Evolutionary conservation across 2,888 invertebrate genomes (phyloP), one percentile per base, ranked within the genome.

Genomic region (Omphaloscelis lunosa): DNA sequence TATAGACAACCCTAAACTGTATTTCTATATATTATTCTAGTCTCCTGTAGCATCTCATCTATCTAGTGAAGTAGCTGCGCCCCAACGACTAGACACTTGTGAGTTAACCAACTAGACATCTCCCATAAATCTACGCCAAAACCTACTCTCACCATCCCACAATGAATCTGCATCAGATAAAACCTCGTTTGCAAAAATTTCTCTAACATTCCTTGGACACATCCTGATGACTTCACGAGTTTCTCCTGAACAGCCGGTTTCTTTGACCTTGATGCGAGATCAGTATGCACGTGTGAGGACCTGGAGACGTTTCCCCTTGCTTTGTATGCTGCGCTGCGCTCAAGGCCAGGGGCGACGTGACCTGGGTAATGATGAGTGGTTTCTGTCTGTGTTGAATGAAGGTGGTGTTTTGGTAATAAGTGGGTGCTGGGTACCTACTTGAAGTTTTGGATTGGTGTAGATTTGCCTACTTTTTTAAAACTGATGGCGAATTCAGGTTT

Each of bases 221-320:
- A 88, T 89, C 84, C 85, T 86, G 85, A 84, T 79, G 82, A 86
- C 74, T 80, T 78, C 84, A 82, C 75, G n/a, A 89, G 53, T 90
- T 89, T 90, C 90, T 84, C 89, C 79, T 75, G 79, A 66, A 69
- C 34, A 45, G 34, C 53, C 56, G 70, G 83, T 84, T 84, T 84
- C 83, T 84, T 70, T 69, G 86, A 83, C 84, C 84, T 86, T 84
- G 83, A 85, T 84, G 75, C 56, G 67, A 65, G 75, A 84, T 85
- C 77, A 51, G 72, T 81, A 76, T 80, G 76, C 75, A 41, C 65
- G 51, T 56, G 69, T 68, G 77, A 88, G 88, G 84, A 88, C 69
- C 82, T 84, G 79, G 72, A 78, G 81, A 72, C 84, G 79, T 89
- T 89, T 89, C 89, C 86, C 86, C 79, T 86, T 51, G 78, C 58